These are phyloP conservation scores for Callopanchax toddi DNA, from an alignment of 2,113 vertebrate genomes.

Conservation along the genomic window DNA sequence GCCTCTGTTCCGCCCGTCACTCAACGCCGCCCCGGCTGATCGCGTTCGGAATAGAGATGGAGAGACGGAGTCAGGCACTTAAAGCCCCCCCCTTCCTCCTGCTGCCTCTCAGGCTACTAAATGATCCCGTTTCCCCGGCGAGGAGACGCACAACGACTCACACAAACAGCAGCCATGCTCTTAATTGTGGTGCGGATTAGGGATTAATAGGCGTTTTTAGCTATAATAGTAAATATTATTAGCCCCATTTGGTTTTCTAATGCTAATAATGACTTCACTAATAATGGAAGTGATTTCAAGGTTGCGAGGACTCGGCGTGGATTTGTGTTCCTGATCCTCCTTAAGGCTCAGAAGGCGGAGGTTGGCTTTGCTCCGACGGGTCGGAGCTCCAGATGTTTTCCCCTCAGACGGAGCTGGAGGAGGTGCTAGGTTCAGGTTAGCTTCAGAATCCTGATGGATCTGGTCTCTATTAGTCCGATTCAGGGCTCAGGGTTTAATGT, in stretches of 20 bases:
- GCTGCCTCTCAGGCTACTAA: slow-evolving; percentile 54
- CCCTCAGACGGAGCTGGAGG: slow-evolving; percentile 42
- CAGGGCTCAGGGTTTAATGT: too few species aligned
- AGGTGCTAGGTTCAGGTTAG: background rate
- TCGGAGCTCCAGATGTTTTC: slow-evolving; percentile 68
- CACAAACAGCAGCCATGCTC: slow-evolving; percentile 71
- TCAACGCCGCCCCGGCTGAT: slow-evolving; percentile 70
- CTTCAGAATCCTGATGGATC: background rate
- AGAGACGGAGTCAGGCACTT: slow-evolving; percentile 69
- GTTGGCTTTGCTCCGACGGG: slow-evolving; percentile 54
- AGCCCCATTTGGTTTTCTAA: slow-evolving; percentile 79
- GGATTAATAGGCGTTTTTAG: slow-evolving; percentile 81
- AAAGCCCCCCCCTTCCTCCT: slow-evolving; percentile 67
- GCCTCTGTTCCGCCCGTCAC: slow-evolving; percentile 76
- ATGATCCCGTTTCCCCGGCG: slow-evolving; percentile 59
- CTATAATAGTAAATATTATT: slow-evolving; percentile 82
- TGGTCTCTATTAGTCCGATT: too few species aligned
- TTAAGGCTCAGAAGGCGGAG: slow-evolving; percentile 70
- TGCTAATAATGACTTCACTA: slow-evolving; percentile 80
- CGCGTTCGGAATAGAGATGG: slow-evolving; percentile 74
- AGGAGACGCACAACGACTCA: slow-evolving; percentile 66
- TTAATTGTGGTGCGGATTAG: slow-evolving; percentile 82
- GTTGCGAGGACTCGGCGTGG: slow-evolving; percentile 61
- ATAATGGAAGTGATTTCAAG: slow-evolving; percentile 77
- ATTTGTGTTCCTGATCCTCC: slow-evolving; percentile 23